Conservation (phyloP, 37 sponge, comb jelly and placozoan genomes). For the Axinella damicornis region DNA sequence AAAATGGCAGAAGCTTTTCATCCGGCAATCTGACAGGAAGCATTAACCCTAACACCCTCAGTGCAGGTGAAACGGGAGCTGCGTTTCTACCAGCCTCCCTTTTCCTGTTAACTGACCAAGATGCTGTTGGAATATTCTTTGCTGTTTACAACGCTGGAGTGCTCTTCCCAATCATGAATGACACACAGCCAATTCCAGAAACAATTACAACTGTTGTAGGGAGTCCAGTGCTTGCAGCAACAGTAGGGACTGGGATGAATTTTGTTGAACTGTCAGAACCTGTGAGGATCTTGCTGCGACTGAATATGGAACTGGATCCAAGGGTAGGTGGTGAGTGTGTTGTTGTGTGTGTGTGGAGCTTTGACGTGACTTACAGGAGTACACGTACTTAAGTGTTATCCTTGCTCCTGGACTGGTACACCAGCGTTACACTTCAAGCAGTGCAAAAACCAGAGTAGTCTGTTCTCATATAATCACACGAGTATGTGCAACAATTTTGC, state of each 20-base stretch:
- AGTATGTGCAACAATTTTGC: too few relatives aligned
- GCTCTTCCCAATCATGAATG: conserved; percentile 7
- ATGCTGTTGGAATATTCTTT: conserved; percentile 7
- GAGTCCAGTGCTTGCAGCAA: conserved; percentile 5
- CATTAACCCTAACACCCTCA: background rate
- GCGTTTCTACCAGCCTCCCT: background rate
- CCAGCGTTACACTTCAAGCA: too few relatives aligned
- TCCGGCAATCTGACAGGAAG: too few relatives aligned
- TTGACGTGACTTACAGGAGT: too few relatives aligned
- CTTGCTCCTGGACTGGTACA: too few relatives aligned
- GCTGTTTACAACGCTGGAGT: conserved; percentile 7
- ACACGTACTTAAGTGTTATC: too few relatives aligned
- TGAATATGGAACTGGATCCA: background rate
- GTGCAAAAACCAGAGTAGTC: too few relatives aligned
- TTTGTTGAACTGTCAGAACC: background rate
- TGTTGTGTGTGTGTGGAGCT: background rate
- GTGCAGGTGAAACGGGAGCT: background rate
- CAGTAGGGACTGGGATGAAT: background rate
- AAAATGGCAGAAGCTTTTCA: too few relatives aligned
- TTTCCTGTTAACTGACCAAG: background rate
- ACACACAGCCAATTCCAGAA: too few relatives aligned
- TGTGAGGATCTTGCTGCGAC: background rate
- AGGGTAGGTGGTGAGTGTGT: background rate
- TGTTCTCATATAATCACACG: too few relatives aligned
- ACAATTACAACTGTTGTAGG: background rate